Evolutionary conservation across 1,140 invertebrate genomes (phyloP), one percentile per base, ranked within the genome.

Genomic region (Ceratosolen fusciceps): DNA sequence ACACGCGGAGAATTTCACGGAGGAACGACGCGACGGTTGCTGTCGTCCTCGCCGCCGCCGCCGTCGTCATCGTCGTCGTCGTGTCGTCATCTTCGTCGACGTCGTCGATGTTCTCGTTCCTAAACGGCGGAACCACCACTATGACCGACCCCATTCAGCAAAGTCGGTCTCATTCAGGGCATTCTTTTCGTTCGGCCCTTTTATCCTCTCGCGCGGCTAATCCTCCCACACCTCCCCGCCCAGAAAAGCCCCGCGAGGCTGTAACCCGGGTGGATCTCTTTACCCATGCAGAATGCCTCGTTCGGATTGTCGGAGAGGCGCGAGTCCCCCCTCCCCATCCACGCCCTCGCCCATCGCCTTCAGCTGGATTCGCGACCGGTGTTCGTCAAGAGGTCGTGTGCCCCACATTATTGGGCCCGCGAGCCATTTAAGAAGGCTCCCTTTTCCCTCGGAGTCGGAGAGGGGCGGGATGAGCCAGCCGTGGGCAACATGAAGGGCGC

Each of bases 391-490:
- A 24, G 26, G 49, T 43, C 71, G 31, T 52, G 56, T 74, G 56
- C 72, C 54, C 16, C n/a, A n/a, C 52, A 54, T 62, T 62, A 67
- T 37, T 37, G 2, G 16, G 8, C n/a, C n/a, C 58, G 58, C 58
- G 73, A 31, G 73, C 60, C 47, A 75, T 67, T 74, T 74, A 62
- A 74, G 62, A 26, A n/a, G 47, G 73, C 49, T 58, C 34, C 58
- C 7, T 39, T 67, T 24, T 43, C 8, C 16, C n/a, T n/a, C 19
- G 70, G 26, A 26, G 52, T 1, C 10, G 56, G 49, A n/a, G 39
- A 65, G 26, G 58, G 54, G 58, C 67, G 60, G 60, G 74, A 67
- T 76, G 54, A 7, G 39, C 9, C 56, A n/a, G 24, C 2, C 31
- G 5, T 0, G 5, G 31, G 34, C 19, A 37, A 16, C 39, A 43